Conservation (phyloP, 2,797 vertebrate genomes). For the Rhincodon typus region DNA sequence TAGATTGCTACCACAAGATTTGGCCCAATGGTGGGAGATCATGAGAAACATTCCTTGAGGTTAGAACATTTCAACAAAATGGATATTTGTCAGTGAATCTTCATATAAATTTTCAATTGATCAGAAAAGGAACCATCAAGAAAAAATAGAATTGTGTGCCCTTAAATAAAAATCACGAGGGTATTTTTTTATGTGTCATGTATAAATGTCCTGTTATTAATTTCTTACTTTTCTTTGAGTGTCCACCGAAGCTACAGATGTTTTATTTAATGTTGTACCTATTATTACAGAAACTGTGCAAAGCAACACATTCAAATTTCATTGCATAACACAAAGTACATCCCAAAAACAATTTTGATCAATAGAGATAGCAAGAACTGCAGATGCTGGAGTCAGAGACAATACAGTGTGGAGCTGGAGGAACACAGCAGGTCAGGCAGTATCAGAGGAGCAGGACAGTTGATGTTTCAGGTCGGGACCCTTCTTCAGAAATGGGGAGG, state of each 20-base stretch:
- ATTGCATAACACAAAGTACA: background rate
- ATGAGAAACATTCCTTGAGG: too few species aligned
- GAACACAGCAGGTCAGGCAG: too few species aligned
- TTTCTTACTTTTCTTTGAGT: background rate
- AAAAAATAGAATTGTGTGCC: background rate
- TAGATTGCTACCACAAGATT: background rate
- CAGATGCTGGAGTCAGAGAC: too few species aligned
- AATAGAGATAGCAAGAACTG: too few species aligned
- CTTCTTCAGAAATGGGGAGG: too few species aligned
- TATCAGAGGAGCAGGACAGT: too few species aligned
- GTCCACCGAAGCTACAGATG: background rate
- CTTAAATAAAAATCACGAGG: background rate
- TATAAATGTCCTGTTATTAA: background rate
- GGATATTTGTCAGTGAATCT: background rate
- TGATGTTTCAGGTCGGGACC: too few species aligned
- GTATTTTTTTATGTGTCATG: background rate
- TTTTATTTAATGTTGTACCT: background rate
- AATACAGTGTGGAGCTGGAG: too few species aligned
- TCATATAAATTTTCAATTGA: background rate
- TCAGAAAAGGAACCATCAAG: background rate
- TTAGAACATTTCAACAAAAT: background rate
- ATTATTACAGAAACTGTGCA: background rate
- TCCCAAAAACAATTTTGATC: background rate
- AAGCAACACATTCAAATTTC: background rate
- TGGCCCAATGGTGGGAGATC: background rate